A percentile compares a stretch with the other conserved stretches of the same genome.
Conservation (phyloP, 2,888 invertebrate genomes). For the Scaeva pyrastri region DNA sequence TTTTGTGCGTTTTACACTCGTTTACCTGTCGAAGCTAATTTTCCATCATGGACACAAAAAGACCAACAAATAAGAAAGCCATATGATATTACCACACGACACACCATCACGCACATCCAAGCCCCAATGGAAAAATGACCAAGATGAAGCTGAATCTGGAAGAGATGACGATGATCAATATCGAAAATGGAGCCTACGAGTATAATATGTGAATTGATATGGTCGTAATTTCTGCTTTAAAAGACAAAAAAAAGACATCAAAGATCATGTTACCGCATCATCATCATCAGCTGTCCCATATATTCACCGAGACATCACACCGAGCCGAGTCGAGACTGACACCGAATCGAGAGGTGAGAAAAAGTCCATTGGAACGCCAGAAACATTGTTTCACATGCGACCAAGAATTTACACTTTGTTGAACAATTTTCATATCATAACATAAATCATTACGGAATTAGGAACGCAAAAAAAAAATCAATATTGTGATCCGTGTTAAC, state of each 20-base stretch:
- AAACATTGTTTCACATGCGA: conserved; percentile 26
- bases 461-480: too few relatives aligned
- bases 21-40: conserved; percentile 41
- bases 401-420: conserved; percentile 56
- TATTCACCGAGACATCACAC: too few relatives aligned
- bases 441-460: conserved; percentile 47
- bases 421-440: conserved; percentile 46
- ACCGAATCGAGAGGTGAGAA: background rate
- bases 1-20: conserved; percentile 11
- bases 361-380: background rate
- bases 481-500: conserved; percentile 6
- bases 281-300: too few relatives aligned
- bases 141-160: background rate
- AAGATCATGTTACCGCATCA: conserved; percentile 43
- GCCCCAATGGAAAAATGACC: conserved; percentile 22
- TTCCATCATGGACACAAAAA: background rate
- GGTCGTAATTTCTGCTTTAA: conserved; percentile 34
- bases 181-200: conserved; percentile 32
- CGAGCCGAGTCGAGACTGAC: too few relatives aligned
- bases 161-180: conserved; percentile 38
- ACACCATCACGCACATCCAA: conserved; percentile 1
- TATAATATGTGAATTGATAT: too few relatives aligned
- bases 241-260: conserved; percentile 37
- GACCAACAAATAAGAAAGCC: background rate
- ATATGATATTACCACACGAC: conserved; percentile 55